phyloP scores from a whole-genome alignment of 2,888 invertebrate species.

The Alviniconcha strummeri region DNA sequence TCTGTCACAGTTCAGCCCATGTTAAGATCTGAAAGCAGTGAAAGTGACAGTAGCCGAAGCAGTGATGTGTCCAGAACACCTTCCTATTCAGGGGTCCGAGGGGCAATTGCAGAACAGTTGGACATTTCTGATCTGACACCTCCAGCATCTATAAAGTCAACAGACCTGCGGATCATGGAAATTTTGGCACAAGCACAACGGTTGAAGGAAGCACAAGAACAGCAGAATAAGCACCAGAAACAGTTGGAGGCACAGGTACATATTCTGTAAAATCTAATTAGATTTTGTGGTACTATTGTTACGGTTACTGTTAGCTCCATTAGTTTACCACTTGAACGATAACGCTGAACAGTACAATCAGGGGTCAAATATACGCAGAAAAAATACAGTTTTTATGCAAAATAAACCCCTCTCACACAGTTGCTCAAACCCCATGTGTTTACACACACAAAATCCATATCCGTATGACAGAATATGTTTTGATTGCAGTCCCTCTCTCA shows the following conservation, averaged over 20 bases:
- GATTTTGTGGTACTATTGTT: too few species aligned
- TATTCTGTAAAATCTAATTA: not conserved
- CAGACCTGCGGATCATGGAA: conserved; percentile 30
- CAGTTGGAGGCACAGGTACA: conserved; percentile 28
- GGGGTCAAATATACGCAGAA: too few species aligned
- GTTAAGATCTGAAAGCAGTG: not conserved
- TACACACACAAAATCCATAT: too few species aligned
- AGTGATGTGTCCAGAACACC: conserved; percentile 5
- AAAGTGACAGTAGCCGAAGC: conserved; percentile 1
- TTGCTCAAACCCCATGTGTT: too few species aligned
- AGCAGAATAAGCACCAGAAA: conserved; percentile 25
- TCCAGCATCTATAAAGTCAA: conserved; percentile 15
- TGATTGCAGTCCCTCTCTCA: too few species aligned
- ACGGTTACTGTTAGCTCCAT: too few species aligned
- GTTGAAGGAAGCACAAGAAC: conserved; percentile 23
- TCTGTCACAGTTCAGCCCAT: too few species aligned
- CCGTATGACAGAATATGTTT: too few species aligned
- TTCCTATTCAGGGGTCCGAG: conserved; percentile 1
- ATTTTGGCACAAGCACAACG: conserved; percentile 36
- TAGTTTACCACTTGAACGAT: too few species aligned
- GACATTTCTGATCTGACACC: conserved; percentile 6
- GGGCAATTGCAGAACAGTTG: not conserved
- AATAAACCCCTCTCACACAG: too few species aligned
- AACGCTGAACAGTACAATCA: too few species aligned
- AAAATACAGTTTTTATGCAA: too few species aligned